Evolutionary conservation across 2,888 invertebrate genomes (phyloP), one percentile per base, ranked within the genome.

Genomic region (Torymus aiolomorphi): DNA sequence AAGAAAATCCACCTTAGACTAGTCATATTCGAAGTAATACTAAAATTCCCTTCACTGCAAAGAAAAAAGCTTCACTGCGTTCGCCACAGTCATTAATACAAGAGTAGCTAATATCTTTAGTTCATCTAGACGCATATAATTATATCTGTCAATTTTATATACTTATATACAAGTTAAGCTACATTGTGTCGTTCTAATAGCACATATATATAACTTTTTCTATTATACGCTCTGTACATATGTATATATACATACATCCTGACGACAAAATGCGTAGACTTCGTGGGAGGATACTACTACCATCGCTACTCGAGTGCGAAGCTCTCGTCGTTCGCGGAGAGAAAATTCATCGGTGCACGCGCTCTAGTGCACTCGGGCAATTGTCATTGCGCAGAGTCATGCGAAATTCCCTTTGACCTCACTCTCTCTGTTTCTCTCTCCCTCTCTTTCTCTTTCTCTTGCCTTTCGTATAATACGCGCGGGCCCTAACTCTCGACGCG

Each of bases 211-310:
- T 57, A 11, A 57, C 42, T 61, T 24, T 16, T 63, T 12, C 20
- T 52, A 67, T 31, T 65, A 71, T 63, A 49, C 49, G 59, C 20
- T 75, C 51, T 79, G 79, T 79, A 75, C 75, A 75, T 79, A 75
- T 75, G 75, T 75, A 79, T 75, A 79, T 74, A 79, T 75, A 75
- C 57, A 67, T 67, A 67, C 14, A 18, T 67, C 5, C 18, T 73
- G 62, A 76, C 13, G 63, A 66, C n/a, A 49, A 49, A 54, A 52
- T 16, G 57, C 31, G 31, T 31, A 31, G 2, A 31, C 31, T 31
- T 31, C 8, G 2, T 31, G 31, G 2, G 31, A 31, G 31, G 31
- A 31, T 31, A 31, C 31, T 8, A 31, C 4, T 8, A 31, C 31
- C 31, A 31, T 3, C 31, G 31, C 31, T 8, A 31, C 8, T 57